These are phyloP conservation scores for Pteromalus puparum DNA, from an alignment of 1,140 invertebrate genomes.

Conservation along the genomic window DNA sequence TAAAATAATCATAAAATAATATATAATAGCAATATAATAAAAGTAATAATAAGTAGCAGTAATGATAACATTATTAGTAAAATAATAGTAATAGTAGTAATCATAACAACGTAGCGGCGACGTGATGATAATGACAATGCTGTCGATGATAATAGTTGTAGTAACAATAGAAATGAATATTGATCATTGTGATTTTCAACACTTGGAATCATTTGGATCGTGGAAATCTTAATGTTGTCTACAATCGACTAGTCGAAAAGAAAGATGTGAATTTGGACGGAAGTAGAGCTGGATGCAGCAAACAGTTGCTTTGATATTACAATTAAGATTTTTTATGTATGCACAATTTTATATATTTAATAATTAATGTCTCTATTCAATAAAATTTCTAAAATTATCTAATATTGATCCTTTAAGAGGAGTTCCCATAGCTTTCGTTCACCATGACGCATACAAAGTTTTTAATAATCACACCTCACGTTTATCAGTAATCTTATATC, in stretches of 20 bases:
- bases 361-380: conserved; percentile 43
- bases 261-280: conserved; percentile 59
- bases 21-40: conserved; percentile 25
- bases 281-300: conserved; percentile 62
- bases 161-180: conserved; percentile 48
- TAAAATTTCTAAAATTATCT: conserved; percentile 41
- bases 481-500: conserved; percentile 16
- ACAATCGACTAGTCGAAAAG: conserved; percentile 40
- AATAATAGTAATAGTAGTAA: conserved; percentile 31
- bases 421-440: conserved; percentile 38
- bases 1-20: conserved; percentile 26
- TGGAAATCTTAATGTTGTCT: neutral
- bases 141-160: conserved; percentile 15
- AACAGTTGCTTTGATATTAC: conserved; percentile 60
- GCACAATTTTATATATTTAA: conserved; percentile 53
- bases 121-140: conserved; percentile 28
- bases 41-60: conserved; percentile 34
- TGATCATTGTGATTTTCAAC: conserved; percentile 51
- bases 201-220: conserved; percentile 30
- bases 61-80: conserved; percentile 30
- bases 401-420: conserved; percentile 33
- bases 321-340: conserved; percentile 51
- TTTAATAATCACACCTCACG: conserved; percentile 22
- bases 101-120: neutral
- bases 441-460: conserved; percentile 32